Conservation (phyloP, 2,888 invertebrate genomes). For the Ariolimax columbianus region DNA sequence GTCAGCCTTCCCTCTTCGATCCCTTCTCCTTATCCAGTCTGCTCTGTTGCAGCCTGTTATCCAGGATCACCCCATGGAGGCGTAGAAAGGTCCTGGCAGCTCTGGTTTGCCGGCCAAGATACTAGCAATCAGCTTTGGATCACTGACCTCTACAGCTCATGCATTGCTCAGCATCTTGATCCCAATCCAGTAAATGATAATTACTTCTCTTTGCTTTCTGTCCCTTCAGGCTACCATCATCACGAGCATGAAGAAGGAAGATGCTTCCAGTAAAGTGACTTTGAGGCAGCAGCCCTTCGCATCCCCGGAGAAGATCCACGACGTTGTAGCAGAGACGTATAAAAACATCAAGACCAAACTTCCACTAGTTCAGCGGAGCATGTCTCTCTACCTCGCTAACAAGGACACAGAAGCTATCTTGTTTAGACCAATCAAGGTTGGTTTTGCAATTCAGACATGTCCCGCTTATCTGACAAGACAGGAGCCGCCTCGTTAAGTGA, state of each 20-base stretch:
- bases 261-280: conserved; percentile 68
- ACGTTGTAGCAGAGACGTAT: conserved; percentile 87
- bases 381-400: conserved; percentile 97
- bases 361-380: conserved; percentile 89
- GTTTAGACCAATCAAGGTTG: conserved; percentile 93
- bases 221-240: conserved; percentile 76
- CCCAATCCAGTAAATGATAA: no score
- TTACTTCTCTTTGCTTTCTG: background rate
- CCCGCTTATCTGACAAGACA: no score
- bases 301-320: conserved; percentile 86
- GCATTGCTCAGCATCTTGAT: no score
- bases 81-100: no score
- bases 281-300: conserved; percentile 84
- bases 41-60: no score
- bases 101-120: no score
- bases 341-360: conserved; percentile 88
- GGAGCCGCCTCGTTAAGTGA: no score
- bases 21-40: no score
- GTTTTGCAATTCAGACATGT: background rate
- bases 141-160: no score
- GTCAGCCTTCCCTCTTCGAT: no score
- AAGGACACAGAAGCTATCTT: conserved; percentile 97
- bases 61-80: no score
- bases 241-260: conserved; percentile 74
- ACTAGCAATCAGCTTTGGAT: no score